Conservation (phyloP, 2,113 vertebrate species). For the Neotoma lepida region DNA sequence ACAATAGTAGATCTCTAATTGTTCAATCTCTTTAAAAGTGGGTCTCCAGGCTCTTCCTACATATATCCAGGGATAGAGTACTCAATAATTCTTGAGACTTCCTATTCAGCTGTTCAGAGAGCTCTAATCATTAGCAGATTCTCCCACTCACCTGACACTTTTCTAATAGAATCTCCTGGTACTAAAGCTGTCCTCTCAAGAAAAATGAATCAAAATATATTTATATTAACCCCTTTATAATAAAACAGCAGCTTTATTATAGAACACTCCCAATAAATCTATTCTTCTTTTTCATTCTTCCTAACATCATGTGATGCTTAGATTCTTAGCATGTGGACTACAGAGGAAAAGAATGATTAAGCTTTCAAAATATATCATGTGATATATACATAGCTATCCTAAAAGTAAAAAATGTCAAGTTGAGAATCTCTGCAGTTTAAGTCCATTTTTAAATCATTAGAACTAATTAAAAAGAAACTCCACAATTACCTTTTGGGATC, state of each 20-base stretch:
- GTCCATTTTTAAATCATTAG: slow-evolving; percentile 37
- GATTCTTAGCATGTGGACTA: not conserved
- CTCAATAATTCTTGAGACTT: not conserved
- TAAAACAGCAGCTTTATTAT: not conserved
- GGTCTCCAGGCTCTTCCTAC: not conserved
- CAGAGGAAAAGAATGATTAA: not conserved
- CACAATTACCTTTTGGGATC: slow-evolving; percentile 90
- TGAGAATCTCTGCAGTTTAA: slow-evolving; percentile 17
- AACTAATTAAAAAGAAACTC: not conserved
- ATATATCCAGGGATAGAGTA: not conserved
- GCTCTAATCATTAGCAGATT: not conserved
- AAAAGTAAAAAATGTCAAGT: slow-evolving; percentile 27
- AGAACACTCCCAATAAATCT: not conserved
- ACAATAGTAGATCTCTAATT: not conserved
- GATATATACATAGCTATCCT: not conserved
- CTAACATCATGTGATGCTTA: not conserved
- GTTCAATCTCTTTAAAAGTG: not conserved
- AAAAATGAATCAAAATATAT: not conserved
- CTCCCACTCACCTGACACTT: not conserved
- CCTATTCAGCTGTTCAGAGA: not conserved
- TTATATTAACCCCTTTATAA: not conserved
- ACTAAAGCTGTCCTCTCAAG: not conserved
- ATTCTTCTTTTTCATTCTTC: not conserved
- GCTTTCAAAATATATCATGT: slow-evolving; percentile 25
- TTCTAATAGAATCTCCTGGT: not conserved